These are phyloP conservation scores for Riparia riparia DNA, from an alignment of 2,113 vertebrate species.

Conservation along the genomic window DNA sequence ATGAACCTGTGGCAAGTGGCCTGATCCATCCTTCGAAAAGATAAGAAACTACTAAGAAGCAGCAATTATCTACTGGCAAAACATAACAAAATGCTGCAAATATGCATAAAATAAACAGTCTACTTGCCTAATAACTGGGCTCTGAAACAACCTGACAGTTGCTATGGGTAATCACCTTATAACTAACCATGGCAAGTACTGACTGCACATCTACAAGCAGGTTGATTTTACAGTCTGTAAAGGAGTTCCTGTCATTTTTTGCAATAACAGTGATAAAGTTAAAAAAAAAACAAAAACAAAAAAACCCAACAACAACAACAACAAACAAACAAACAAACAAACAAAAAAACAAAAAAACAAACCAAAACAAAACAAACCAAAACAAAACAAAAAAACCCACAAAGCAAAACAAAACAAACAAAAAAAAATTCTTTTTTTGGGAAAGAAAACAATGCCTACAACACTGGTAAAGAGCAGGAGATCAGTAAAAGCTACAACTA, in stretches of 20 bases:
- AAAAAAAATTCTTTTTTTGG: too few species aligned
- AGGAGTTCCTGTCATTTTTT: background rate
- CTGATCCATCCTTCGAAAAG: background rate
- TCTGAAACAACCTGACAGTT: background rate
- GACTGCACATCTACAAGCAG: background rate
- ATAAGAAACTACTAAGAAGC: background rate
- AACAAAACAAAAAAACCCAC: background rate
- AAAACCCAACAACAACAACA: too few species aligned
- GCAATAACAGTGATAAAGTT: background rate
- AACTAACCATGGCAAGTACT: background rate
- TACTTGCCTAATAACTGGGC: background rate
- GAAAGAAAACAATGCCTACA: background rate
- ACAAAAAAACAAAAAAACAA: background rate
- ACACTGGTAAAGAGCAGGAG: background rate
- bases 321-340: too few species aligned
- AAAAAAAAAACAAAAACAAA: background rate
- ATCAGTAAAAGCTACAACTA: background rate
- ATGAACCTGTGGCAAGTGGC: background rate
- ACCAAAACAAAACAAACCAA: background rate
- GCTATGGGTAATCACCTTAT: background rate
- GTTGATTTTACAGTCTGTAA: background rate
- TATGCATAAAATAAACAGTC: background rate
- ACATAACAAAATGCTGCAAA: background rate
- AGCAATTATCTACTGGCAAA: constrained; percentile 7
- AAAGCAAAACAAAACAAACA: too few species aligned